Base-by-base conservation (phyloP, 1,140 invertebrate species). In the Trigoniulus corallinus region DNA sequence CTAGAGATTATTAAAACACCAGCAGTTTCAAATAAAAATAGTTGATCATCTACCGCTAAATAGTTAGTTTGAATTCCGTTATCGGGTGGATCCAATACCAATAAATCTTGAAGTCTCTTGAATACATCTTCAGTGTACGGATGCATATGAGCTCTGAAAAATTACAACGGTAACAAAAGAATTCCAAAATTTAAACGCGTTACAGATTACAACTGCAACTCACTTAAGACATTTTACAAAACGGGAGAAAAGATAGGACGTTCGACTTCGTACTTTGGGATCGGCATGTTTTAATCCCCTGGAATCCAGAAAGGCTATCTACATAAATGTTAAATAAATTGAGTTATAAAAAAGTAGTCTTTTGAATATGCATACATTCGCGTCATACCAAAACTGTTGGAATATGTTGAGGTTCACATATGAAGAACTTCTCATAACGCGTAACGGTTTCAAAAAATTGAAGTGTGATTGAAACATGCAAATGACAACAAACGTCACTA, bases 21-120 rank as follows among this genome's bases (percentile, higher is more conserved):
- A 26, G 72, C 71, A 34, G 75, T 72, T 64, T 77, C 75, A 56
- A 73, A 77, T 18, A 77, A 57, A 57, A 72, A 75, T 3, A 76
- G 58, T 54, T 77, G 75, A 56, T 77, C 75, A 55, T 74, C 72
- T 24, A 62, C 59, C 1, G 68, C 66, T 15, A 74, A 55, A 12
- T 64, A 47, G 20, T 63, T 59, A 12, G 54, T 55, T 42, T 59
- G 57, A 26, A 61, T 53, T 3, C 64, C 65, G 54, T 68, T 67
- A 21, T 65, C 58, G 21, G 68, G 66, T 10, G 66, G 59, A 52
- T 67, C 61, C n/a, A 75, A 53, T 7, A 65, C 58, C 12, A 76
- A 57, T 25, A 75, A 59, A 51, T 73, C 71, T 47, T 71, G 64
- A n/a, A 77, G 57, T 20, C 66, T 60, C 39, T 61, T 64, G 12